Evolutionary conservation across 2,888 invertebrate genomes (phyloP).

Genomic region (Drosophila percnosoma): DNA sequence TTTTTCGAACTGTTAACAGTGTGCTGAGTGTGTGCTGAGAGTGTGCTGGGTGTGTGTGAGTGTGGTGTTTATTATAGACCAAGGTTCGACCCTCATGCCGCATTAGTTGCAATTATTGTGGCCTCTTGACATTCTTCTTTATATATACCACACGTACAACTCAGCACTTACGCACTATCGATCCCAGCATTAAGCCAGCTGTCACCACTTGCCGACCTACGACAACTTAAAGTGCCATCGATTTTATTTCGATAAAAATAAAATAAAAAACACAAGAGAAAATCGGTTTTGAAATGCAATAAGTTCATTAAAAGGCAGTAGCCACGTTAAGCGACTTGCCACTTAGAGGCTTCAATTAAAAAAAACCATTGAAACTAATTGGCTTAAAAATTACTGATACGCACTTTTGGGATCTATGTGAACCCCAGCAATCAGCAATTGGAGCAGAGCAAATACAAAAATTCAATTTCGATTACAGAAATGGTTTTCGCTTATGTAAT

Average conservation of each 20-base stretch:
- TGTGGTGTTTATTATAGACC: constrained; percentile 56
- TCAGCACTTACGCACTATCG: constrained; percentile 67
- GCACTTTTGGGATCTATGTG: constrained; percentile 22
- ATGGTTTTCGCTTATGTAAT: constrained; percentile 42
- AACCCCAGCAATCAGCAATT: neutral
- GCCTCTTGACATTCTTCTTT: constrained; percentile 79
- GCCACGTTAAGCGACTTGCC: constrained; percentile 56
- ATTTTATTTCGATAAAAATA: constrained; percentile 37
- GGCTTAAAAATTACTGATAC: constrained; percentile 57
- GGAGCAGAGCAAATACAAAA: constrained; percentile 12
- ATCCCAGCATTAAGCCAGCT: constrained; percentile 42
- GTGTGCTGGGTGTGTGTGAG: constrained; percentile 4
- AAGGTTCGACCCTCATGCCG: constrained; percentile 71
- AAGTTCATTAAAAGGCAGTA: constrained; percentile 47
- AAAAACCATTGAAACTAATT: constrained; percentile 66
- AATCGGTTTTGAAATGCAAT: constrained; percentile 29
- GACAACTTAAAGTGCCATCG: constrained; percentile 62
- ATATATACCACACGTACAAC: constrained; percentile 31
- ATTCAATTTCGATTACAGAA: constrained; percentile 24
- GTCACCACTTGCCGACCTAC: constrained; percentile 32
- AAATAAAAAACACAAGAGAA: neutral
- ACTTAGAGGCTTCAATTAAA: constrained; percentile 69
- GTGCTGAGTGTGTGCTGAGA: constrained; percentile 10
- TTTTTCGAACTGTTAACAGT: constrained; percentile 16
- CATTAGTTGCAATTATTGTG: constrained; percentile 79